Evolutionary conservation across 1,140 invertebrate genomes (phyloP), one percentile per base, ranked within the genome.

Genomic region (Chlorops oryzae): DNA sequence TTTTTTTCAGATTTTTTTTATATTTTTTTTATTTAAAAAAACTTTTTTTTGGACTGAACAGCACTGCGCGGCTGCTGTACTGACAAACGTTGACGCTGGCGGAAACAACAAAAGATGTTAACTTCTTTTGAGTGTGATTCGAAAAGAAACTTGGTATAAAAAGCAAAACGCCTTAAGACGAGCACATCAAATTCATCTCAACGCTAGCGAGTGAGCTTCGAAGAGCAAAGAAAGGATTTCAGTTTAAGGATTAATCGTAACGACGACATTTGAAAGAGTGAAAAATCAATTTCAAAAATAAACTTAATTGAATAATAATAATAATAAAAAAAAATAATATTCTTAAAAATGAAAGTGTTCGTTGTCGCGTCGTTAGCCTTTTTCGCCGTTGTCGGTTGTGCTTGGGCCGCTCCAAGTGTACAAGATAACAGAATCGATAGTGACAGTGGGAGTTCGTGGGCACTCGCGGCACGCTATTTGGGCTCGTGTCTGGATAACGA

Each of bases 301-400:
- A n/a, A 47, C 25, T 27, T 40, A 41, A 24, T 39, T 7, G n/a
- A 39, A 15, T 39, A 39, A 7, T 2, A 28, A 39, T 45, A 7
- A 39, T 20, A 43, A 20, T 32, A 32, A 32, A 32, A 32, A 51
- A 27, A 27, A 34, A 60, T 53, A 12, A 24, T 38, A 34, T 40
- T 39, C n/a, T 22, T 59, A 47, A 72, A 65, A 69, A 72, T 72
- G 69, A 72, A 72, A 70, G 70, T 72, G 65, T 69, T 72, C 49
- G 59, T 59, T 49, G 58, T 70, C 49, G 57, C 56, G 25, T 59
- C 57, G 55, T 59, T 68, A 17, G 57, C 55, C 59, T 15, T 32
- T 32, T 48, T 69, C 25, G 45, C 65, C 52, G 56, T 58, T 50
- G 65, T 56, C 56, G 65, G 56, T 55, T 63, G 60, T 42, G 61